Percentiles rank a stretch among this genome's conserved stretches.
These are phyloP conservation scores for Bos taurus DNA, from an alignment of 2,113 vertebrate species.

Conservation along the genomic window DNA sequence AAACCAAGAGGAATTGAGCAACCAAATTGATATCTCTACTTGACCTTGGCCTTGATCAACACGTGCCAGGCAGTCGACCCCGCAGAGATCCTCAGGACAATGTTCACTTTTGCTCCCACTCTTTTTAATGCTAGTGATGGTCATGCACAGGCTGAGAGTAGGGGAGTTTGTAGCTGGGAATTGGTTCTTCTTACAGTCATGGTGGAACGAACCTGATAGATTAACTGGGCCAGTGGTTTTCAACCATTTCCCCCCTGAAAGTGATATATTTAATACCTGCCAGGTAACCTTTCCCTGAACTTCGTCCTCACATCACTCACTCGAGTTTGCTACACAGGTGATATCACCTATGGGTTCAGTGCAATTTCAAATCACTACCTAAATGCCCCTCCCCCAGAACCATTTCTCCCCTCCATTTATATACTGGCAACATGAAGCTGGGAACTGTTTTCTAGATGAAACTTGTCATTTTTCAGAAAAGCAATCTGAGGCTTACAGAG, in stretches of 20 bases:
- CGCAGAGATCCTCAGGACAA: background rate
- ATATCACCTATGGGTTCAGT: background rate
- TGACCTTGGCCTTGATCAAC: background rate
- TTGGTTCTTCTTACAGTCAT: background rate
- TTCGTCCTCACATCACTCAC: background rate
- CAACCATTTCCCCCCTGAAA: background rate
- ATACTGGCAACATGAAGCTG: background rate
- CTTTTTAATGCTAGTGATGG: background rate
- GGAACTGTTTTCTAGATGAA: background rate
- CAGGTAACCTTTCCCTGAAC: background rate
- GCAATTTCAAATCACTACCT: background rate
- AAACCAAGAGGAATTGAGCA: background rate
- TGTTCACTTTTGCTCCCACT: background rate
- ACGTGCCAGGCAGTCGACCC: background rate
- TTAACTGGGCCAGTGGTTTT: background rate
- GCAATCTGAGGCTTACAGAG: background rate
- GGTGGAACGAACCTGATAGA: background rate
- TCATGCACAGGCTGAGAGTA: background rate
- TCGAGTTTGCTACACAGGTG: background rate
- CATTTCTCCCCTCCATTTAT: background rate
- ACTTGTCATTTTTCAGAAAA: background rate
- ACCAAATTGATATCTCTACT: conserved; percentile 2
- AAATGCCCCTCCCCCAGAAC: too few relatives aligned
- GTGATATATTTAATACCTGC: background rate
- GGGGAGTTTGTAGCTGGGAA: background rate